Conservation (phyloP, 1,140 invertebrate genomes). For the Pectinophora gossypiella region DNA sequence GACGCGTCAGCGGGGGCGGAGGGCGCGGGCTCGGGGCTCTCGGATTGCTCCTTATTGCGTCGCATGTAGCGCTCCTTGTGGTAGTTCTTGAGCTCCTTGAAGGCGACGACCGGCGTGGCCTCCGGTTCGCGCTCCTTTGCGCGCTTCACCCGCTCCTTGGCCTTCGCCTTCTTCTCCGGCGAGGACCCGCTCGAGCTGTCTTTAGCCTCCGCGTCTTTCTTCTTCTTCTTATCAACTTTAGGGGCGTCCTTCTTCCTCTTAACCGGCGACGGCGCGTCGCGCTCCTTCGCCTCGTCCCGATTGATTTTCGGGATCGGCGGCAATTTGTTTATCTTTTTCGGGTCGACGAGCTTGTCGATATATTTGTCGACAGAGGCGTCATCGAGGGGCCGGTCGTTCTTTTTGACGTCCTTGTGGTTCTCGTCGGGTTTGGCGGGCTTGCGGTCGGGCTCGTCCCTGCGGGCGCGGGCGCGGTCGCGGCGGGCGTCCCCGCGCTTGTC, state of each 20-base stretch:
- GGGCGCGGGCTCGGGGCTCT: slow-evolving; percentile 63
- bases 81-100: slow-evolving; percentile 78
- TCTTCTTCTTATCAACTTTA: slow-evolving; percentile 25
- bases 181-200: slow-evolving; percentile 23
- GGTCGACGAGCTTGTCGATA: slow-evolving; percentile 37
- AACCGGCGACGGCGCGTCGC: slow-evolving; percentile 22
- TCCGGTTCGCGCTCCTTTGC: slow-evolving; percentile 23
- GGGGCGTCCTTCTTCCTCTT: slow-evolving; percentile 44
- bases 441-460: slow-evolving; percentile 14
- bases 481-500: slow-evolving; percentile 14
- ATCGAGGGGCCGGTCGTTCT: slow-evolving; percentile 7
- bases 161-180: slow-evolving; percentile 37
- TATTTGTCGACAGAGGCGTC: slow-evolving; percentile 25
- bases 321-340: slow-evolving; percentile 52
- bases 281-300: slow-evolving; percentile 26
- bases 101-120: slow-evolving; percentile 54
- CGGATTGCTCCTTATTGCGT: slow-evolving; percentile 76
- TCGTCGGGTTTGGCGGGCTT: slow-evolving; percentile 10
- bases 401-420: slow-evolving; percentile 5
- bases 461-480: slow-evolving; percentile 12
- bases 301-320: slow-evolving; percentile 65
- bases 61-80: slow-evolving; percentile 79
- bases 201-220: slow-evolving; percentile 14
- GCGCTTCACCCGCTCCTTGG: slow-evolving; percentile 28
- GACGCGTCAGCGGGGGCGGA: slow-evolving; percentile 28